Conservation (phyloP, 2,888 invertebrate species). For the Dicycla oo region DNA sequence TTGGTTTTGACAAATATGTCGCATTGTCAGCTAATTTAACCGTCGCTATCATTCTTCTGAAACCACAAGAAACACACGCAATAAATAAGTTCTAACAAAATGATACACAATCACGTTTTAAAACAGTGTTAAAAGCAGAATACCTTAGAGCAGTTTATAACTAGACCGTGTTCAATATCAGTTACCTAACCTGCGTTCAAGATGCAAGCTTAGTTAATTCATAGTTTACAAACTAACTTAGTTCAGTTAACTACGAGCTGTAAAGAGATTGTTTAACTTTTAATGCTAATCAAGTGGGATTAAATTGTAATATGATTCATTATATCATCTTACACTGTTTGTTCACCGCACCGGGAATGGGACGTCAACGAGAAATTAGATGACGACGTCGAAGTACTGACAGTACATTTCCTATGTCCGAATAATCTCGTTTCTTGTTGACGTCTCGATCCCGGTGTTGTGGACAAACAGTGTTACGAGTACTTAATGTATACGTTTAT, state of each 20-base stretch:
- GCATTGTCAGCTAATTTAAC: too few relatives aligned
- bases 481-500: background rate
- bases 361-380: too few relatives aligned
- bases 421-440: too few relatives aligned
- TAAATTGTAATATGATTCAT: background rate
- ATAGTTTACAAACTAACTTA: slow-evolving; percentile 49
- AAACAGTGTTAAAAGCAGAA: background rate
- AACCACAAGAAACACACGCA: background rate
- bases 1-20: background rate
- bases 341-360: too few relatives aligned
- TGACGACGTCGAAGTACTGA: too few relatives aligned
- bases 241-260: slow-evolving; percentile 31
- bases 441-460: too few relatives aligned
- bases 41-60: background rate
- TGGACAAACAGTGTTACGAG: too few relatives aligned
- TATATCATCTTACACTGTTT: too few relatives aligned
- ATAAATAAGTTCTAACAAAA: background rate
- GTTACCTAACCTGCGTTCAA: slow-evolving; percentile 43
- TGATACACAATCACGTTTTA: background rate
- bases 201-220: too few relatives aligned
- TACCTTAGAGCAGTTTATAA: slow-evolving; percentile 31
- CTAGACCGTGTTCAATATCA: slow-evolving; percentile 20
- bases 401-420: too few relatives aligned
- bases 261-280: slow-evolving; percentile 46
- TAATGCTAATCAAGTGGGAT: background rate